Evolutionary conservation across 2,888 invertebrate species (phyloP), one percentile per base, ranked within the genome.

Genomic region (Phaonia tiefii): DNA sequence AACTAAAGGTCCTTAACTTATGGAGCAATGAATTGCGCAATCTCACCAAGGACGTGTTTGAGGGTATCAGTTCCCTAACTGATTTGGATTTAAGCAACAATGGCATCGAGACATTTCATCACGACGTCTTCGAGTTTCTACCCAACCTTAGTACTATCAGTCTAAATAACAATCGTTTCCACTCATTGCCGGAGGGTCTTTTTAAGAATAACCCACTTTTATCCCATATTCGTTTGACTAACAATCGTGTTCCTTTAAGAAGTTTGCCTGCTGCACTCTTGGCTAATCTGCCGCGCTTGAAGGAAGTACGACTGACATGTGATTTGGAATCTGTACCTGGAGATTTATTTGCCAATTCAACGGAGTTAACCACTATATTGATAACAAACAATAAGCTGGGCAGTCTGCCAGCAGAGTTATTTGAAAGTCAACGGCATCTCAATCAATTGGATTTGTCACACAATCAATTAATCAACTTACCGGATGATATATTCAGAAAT

Each of bases 81-180:
- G 92, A 93, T 83, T 91, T 97, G 79, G 95, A 95, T 90, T 89
- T 97, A 72, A 93, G 94, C 84, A 91, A 92, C 13, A 96, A 95
- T 88, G 92, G 92, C 66, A 91, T 96, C 83, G 92, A 92, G 75
- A 91, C 92, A 75, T 90, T 96, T 66, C 93, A 93, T 0, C 88
- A 92, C 7, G 92, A 93, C 84, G 91, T 94, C 65, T 95, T 96
- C 86, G 89, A 92, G 72, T 91, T 92, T 79, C 89, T 95, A 72
- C 91, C 89, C 37, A 94, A 94, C 86, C 90, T 96, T 54, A 92
- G 92, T 82, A 92, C 91, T 79, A 89, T 97, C 54, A 94, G 94
- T 86, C 91, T 96, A 80, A 93, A 92, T 87, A 92, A 91, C n/a
- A 96, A 95, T 86, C 92, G 93, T 84, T 93, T 95, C 83, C 91